Conservation (phyloP, 1,140 invertebrate species). For the Wiebesia pumilae region DNA sequence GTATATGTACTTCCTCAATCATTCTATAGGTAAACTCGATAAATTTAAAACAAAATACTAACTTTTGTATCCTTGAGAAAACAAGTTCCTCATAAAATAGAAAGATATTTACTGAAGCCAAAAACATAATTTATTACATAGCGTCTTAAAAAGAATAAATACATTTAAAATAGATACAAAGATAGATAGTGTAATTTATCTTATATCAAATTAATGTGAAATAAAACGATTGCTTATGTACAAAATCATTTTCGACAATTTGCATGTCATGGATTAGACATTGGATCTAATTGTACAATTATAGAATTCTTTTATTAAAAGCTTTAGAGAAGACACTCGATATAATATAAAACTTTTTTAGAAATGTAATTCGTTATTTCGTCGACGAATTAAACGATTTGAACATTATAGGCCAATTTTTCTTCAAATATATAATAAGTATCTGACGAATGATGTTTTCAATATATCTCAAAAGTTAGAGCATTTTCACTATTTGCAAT, state of each 20-base stretch:
- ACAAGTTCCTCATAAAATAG: slow-evolving; percentile 16
- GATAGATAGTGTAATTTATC: background rate
- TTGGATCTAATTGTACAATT: background rate
- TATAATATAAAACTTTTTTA: no score
- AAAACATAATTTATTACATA: background rate
- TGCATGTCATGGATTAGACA: background rate
- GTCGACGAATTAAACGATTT: no score
- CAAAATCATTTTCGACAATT: background rate
- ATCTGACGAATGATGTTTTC: no score
- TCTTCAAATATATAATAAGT: no score
- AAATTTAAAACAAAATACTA: background rate
- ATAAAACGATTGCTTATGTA: slow-evolving; percentile 6
- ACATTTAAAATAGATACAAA: background rate
- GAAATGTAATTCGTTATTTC: no score
- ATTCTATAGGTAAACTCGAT: background rate
- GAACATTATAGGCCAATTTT: no score
- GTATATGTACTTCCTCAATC: background rate
- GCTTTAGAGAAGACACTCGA: no score
- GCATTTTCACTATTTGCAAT: no score
- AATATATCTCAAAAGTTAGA: no score
- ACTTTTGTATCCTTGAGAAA: background rate
- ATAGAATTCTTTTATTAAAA: background rate
- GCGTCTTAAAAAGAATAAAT: background rate
- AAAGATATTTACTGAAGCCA: background rate
- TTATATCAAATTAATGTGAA: background rate